Percentiles rank a stretch among this genome's conserved stretches.
Evolutionary conservation across 2,113 vertebrate genomes (phyloP).

Genomic region (Ranitomeya variabilis): DNA sequence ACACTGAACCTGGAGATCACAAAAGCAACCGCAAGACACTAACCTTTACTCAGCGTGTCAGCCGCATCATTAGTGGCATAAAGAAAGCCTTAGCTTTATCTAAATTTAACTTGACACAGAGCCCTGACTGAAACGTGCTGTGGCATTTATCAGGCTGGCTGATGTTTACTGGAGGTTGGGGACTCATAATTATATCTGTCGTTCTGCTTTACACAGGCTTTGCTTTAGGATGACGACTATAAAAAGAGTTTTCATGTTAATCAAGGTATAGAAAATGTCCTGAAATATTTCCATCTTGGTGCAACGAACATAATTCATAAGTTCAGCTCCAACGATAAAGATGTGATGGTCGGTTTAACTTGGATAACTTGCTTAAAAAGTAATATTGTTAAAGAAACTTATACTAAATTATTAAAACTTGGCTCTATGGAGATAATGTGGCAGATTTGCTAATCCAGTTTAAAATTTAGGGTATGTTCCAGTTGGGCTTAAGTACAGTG

Average conservation of each 20-base stretch:
- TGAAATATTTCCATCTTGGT: constrained; percentile 5
- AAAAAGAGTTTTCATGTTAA: constrained; percentile 62
- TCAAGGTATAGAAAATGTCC: constrained; percentile 33
- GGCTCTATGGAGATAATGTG: not conserved
- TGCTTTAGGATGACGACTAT: constrained; percentile 63
- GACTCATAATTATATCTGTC: constrained; percentile 67
- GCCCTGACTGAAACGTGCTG: constrained; percentile 61
- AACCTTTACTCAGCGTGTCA: constrained; percentile 61
- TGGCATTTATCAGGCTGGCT: constrained; percentile 66
- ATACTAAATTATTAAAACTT: not conserved
- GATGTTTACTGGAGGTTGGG: constrained; percentile 62
- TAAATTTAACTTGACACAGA: constrained; percentile 64
- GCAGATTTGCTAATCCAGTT: no score
- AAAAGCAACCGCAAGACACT: constrained; percentile 56
- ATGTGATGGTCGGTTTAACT: not conserved
- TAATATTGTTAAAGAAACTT: not conserved
- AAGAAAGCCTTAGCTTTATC: constrained; percentile 61
- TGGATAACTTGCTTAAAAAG: not conserved
- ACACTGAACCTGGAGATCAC: constrained; percentile 50
- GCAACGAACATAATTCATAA: constrained; percentile 1
- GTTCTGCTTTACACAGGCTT: constrained; percentile 62
- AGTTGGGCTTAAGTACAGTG: no score
- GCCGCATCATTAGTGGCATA: constrained; percentile 59
- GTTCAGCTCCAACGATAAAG: not conserved
- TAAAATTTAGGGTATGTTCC: no score